Conservation (phyloP, 2,888 invertebrate species). For the Xylocampa areola region DNA sequence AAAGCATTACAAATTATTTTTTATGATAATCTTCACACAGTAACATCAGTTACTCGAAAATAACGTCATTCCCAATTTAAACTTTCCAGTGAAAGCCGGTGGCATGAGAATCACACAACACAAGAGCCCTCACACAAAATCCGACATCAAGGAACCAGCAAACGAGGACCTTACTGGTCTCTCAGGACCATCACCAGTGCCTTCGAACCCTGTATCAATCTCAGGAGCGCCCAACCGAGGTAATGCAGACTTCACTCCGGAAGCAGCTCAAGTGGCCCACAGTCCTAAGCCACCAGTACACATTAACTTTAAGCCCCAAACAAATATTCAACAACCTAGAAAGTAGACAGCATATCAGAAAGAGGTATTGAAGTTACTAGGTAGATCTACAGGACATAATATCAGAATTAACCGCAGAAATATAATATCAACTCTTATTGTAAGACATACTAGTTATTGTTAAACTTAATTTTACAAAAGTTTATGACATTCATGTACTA, state of each 20-base stretch:
- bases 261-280: slow-evolving; percentile 96
- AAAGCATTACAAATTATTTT: too few species aligned
- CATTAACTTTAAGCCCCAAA: slow-evolving; percentile 90
- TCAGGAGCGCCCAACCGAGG: slow-evolving; percentile 94
- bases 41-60: too few species aligned
- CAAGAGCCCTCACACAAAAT: slow-evolving; percentile 92
- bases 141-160: slow-evolving; percentile 87
- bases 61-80: neutral
- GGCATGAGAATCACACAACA: slow-evolving; percentile 98
- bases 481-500: neutral
- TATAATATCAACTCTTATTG: slow-evolving; percentile 17
- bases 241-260: slow-evolving; percentile 96
- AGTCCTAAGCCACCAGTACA: slow-evolving; percentile 93
- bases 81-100: slow-evolving; percentile 95
- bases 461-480: slow-evolving; percentile 1
- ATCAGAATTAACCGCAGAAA: slow-evolving; percentile 9
- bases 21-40: too few species aligned
- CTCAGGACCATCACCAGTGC: slow-evolving; percentile 93
- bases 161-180: slow-evolving; percentile 93
- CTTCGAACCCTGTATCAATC: slow-evolving; percentile 93
- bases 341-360: slow-evolving; percentile 90
- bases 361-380: slow-evolving; percentile 46
- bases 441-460: slow-evolving; percentile 8
- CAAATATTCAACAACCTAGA: slow-evolving; percentile 96
- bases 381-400: slow-evolving; percentile 37